Evolutionary conservation across 2,797 vertebrate genomes (phyloP).

Genomic region (Neomorphus geoffroyi): DNA sequence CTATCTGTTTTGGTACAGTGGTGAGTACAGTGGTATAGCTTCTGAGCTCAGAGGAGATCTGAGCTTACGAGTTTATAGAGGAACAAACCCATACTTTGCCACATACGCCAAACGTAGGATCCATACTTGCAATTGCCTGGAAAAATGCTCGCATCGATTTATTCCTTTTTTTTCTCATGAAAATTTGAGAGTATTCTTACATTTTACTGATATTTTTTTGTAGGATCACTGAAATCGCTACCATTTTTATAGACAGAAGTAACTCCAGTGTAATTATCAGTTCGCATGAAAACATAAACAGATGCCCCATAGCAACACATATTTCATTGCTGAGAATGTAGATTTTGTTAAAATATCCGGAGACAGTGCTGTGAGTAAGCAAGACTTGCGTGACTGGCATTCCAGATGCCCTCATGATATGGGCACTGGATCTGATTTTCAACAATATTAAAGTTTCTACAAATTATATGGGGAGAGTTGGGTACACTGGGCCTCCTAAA

Average conservation of each 20-base stretch:
- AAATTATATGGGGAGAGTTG: not conserved
- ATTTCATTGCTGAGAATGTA: conserved; percentile 51
- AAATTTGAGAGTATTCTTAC: not conserved
- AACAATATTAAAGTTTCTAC: not conserved
- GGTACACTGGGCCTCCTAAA: not conserved
- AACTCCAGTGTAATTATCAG: conserved; percentile 45
- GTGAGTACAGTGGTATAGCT: not conserved
- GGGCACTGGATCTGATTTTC: not conserved
- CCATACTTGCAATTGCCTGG: not conserved
- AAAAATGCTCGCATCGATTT: not conserved
- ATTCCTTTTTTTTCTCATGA: not conserved
- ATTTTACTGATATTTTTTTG: not conserved
- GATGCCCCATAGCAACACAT: conserved; percentile 64
- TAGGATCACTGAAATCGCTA: not conserved
- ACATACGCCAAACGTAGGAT: not conserved
- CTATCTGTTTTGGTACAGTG: too few species aligned
- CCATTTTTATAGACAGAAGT: conserved; percentile 37
- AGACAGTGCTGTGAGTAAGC: conserved; percentile 26
- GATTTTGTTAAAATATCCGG: conserved; percentile 46
- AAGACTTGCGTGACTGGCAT: conserved; percentile 17
- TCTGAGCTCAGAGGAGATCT: not conserved
- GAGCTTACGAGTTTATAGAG: not conserved
- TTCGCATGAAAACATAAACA: conserved; percentile 58
- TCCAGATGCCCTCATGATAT: conserved; percentile 32
- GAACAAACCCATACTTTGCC: not conserved